Conservation (phyloP, 1,140 invertebrate genomes). For the Steinernema feltiae region DNA sequence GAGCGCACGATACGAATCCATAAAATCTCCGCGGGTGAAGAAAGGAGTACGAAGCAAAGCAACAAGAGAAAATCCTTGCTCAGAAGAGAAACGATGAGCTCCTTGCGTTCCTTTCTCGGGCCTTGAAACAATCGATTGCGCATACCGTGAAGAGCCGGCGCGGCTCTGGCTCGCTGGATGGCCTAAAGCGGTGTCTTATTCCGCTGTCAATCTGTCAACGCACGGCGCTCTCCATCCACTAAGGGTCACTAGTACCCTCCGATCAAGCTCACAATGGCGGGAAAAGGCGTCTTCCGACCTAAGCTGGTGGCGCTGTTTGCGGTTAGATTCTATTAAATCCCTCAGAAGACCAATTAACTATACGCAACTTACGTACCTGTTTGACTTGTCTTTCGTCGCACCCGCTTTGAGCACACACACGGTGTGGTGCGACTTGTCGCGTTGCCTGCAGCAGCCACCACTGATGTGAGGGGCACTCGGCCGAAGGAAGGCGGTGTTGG, state of each 20-base stretch:
- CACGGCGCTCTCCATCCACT: background rate
- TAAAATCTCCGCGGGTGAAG: too few species aligned
- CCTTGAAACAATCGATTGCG: background rate
- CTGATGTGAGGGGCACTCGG: background rate
- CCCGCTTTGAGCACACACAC: background rate
- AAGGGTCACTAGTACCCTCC: background rate
- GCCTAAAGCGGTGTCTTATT: constrained; percentile 4
- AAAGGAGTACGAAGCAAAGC: too few species aligned
- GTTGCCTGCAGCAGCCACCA: constrained; percentile 12
- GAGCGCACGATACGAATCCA: too few species aligned
- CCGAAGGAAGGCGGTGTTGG: constrained; percentile 2
- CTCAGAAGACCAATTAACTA: background rate
- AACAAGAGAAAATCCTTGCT: too few species aligned
- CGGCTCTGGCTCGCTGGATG: background rate
- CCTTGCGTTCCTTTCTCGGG: background rate
- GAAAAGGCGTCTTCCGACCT: background rate
- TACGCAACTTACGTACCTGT: background rate
- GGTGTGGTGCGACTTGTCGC: constrained; percentile 12
- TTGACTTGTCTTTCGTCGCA: constrained; percentile 11
- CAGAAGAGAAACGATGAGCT: background rate
- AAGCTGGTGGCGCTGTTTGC: background rate
- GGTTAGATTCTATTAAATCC: too few species aligned
- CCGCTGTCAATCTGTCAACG: background rate
- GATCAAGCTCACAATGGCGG: background rate
- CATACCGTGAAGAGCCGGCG: background rate